These are phyloP conservation scores for Parnassius smintheus DNA, from an alignment of 2,888 invertebrate genomes.

Conservation along the genomic window DNA sequence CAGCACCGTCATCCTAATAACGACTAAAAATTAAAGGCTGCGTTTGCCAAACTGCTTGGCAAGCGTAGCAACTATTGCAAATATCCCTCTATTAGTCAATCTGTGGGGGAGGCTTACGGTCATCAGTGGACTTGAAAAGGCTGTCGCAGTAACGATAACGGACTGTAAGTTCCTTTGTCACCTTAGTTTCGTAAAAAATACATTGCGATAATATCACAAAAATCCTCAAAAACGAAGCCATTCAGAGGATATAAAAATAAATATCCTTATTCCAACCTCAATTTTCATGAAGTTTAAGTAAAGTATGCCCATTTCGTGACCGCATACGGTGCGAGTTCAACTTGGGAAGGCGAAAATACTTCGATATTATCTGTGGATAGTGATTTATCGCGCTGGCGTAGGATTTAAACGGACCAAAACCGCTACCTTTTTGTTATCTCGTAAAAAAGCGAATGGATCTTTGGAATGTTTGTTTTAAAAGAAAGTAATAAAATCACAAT, in stretches of 20 bases:
- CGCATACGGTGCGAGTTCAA: constrained; percentile 3
- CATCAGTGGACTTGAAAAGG: no score
- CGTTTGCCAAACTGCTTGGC: no score
- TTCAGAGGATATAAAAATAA: constrained; percentile 6
- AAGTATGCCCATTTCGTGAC: constrained; percentile 17
- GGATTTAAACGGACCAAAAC: constrained; percentile 6
- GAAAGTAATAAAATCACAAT: no score
- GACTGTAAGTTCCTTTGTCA: no score
- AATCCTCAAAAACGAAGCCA: constrained; percentile 32
- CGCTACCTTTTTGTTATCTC: background rate
- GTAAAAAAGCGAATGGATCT: background rate
- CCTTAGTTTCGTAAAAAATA: no score
- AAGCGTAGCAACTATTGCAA: no score
- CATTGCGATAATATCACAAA: background rate
- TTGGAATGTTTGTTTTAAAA: background rate
- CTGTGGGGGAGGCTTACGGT: no score
- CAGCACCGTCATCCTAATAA: no score
- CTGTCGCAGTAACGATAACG: no score
- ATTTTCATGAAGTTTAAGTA: constrained; percentile 14
- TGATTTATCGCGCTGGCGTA: constrained; percentile 4
- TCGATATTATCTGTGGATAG: constrained; percentile 6
- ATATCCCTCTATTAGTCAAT: no score
- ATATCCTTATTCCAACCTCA: constrained; percentile 6
- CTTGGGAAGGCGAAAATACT: background rate
- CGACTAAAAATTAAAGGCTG: no score